phyloP scores from a whole-genome alignment of 92 coral and sea anemone species.

The Zoanthus solanderi region DNA sequence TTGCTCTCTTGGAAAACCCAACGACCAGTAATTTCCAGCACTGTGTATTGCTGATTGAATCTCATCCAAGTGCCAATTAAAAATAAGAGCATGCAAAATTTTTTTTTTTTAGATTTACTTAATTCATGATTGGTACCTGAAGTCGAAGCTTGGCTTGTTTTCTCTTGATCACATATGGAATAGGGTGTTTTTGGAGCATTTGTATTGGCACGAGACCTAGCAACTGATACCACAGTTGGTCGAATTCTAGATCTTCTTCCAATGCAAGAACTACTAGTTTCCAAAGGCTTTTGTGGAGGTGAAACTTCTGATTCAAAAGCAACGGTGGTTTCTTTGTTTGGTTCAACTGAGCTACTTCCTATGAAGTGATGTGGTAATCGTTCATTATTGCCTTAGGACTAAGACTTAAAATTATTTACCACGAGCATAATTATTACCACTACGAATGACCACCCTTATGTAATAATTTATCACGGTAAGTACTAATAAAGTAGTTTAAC shows the following conservation, averaged over 20 bases:
- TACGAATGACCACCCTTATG: no score
- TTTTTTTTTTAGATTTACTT: neutral
- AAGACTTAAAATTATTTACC: neutral
- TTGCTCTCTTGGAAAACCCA: no score
- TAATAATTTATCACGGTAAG: no score
- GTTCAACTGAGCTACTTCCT: neutral
- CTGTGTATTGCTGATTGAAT: no score
- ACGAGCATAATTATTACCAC: neutral
- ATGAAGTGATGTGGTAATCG: no score
- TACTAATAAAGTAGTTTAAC: no score
- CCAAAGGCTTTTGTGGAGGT: neutral
- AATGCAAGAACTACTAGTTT: neutral
- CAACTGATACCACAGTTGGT: constrained; percentile 64
- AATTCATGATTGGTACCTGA: neutral
- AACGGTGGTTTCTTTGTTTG: neutral
- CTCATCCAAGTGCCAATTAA: no score
- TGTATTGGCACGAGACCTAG: constrained; percentile 56
- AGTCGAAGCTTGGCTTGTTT: constrained; percentile 13
- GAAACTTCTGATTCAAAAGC: neutral
- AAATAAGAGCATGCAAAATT: no score
- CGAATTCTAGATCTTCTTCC: constrained; percentile 76
- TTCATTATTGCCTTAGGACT: neutral
- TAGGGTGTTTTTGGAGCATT: neutral
- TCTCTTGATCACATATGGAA: neutral
- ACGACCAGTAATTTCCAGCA: no score